Percentiles rank a stretch among this genome's conserved stretches.
Evolutionary conservation across 2,888 invertebrate species (phyloP).

Genomic region (Escarpia spicata): DNA sequence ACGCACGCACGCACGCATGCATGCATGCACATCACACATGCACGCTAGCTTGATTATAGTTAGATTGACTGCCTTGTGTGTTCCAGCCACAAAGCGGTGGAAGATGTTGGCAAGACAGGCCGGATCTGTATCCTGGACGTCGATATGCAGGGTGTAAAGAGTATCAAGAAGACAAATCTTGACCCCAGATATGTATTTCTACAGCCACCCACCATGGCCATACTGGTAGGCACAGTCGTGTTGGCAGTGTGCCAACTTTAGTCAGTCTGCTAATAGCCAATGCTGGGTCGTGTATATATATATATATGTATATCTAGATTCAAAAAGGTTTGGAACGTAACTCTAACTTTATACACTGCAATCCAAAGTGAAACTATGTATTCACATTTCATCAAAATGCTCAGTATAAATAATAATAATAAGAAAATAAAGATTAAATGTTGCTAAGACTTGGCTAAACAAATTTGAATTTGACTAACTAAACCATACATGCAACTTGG

Average conservation of each 20-base stretch:
- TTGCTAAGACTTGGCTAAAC: too few species aligned
- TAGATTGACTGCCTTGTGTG: constrained; percentile 17
- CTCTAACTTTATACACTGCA: too few species aligned
- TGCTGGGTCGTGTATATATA: neutral
- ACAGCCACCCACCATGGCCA: constrained; percentile 87
- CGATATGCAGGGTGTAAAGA: constrained; percentile 93
- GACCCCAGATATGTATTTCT: constrained; percentile 89
- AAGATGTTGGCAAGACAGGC: constrained; percentile 80
- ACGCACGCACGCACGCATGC: neutral
- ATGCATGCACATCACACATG: neutral
- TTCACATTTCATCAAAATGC: too few species aligned
- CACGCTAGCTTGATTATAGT: neutral
- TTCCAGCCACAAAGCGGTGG: constrained; percentile 84
- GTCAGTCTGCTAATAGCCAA: neutral
- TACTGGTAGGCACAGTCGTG: constrained; percentile 69
- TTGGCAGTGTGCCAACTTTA: neutral
- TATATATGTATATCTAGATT: neutral
- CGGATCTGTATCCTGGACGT: constrained; percentile 93
- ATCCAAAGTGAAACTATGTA: too few species aligned
- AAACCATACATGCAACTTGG: too few species aligned
- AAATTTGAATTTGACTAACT: too few species aligned
- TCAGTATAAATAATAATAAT: too few species aligned
- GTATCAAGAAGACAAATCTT: constrained; percentile 81
- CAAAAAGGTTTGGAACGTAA: too few species aligned
- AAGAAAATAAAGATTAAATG: too few species aligned